These are phyloP conservation scores for Ptychochromis oligacanthus DNA, from an alignment of 2,113 vertebrate species.

Conservation along the genomic window DNA sequence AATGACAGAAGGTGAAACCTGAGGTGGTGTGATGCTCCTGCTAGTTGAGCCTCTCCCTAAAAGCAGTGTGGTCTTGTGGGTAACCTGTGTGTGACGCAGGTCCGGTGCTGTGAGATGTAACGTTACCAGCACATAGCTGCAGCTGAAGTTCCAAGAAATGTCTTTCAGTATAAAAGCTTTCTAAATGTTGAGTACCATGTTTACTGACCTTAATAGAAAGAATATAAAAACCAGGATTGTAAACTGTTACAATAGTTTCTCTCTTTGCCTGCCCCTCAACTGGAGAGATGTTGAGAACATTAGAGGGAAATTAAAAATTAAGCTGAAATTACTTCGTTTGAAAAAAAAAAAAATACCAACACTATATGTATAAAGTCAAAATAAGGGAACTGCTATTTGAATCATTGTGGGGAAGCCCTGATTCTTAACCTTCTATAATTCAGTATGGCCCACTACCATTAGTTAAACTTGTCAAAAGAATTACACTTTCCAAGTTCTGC, in stretches of 20 bases:
- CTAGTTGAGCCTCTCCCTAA: neutral
- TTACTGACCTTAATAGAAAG: too few relatives aligned
- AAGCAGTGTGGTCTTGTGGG: neutral
- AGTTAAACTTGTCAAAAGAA: neutral
- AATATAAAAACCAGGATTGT: too few relatives aligned
- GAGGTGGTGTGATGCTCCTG: neutral
- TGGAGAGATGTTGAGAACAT: too few relatives aligned
- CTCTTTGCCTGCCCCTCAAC: too few relatives aligned
- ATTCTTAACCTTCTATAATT: neutral
- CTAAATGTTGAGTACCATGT: too few relatives aligned
- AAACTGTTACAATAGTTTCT: too few relatives aligned
- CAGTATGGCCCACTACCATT: neutral
- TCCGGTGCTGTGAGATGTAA: neutral
- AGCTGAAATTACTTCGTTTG: too few relatives aligned
- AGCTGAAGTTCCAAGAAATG: neutral
- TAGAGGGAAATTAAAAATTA: too few relatives aligned
- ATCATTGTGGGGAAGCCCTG: neutral
- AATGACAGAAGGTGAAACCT: neutral
- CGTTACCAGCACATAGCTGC: neutral
- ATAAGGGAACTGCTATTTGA: neutral
- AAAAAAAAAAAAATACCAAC: too few relatives aligned
- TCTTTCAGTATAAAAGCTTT: too few relatives aligned
- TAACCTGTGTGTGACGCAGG: neutral
- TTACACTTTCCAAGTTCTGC: too few relatives aligned
- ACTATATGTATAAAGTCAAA: neutral